A percentile compares a stretch with the other conserved stretches of the same genome.
These are phyloP conservation scores for Loxodonta africana DNA, from an alignment of 2,113 vertebrate genomes.

Conservation along the genomic window DNA sequence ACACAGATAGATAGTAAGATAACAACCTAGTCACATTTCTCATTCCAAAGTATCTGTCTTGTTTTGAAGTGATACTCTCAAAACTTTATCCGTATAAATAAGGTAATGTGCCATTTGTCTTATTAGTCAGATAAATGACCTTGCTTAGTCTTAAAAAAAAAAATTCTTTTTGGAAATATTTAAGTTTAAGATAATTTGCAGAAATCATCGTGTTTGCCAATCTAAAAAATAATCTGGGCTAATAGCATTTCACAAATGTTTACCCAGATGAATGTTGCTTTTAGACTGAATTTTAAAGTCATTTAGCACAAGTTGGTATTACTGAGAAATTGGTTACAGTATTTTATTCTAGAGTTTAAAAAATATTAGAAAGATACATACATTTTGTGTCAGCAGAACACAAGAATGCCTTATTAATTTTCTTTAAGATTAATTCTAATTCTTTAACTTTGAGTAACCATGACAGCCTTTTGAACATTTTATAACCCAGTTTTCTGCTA, in stretches of 20 bases:
- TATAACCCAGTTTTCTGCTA: constrained; percentile 56
- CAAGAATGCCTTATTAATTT: constrained; percentile 42
- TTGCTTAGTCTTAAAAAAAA: background rate
- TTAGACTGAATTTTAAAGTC: constrained; percentile 48
- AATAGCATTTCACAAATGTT: constrained; percentile 3
- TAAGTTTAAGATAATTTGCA: constrained; percentile 19
- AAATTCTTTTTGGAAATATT: constrained; percentile 18
- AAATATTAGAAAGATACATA: background rate
- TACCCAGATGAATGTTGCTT: background rate
- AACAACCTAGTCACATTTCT: constrained; percentile 6
- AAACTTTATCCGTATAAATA: background rate
- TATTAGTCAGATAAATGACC: constrained; percentile 20
- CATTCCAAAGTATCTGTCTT: background rate
- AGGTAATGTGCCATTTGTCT: background rate
- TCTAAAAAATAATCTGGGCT: background rate
- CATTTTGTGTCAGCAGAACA: constrained; percentile 51
- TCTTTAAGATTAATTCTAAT: constrained; percentile 69
- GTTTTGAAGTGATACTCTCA: background rate
- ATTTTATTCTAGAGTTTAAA: constrained; percentile 40
- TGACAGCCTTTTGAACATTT: constrained; percentile 27
- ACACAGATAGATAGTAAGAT: background rate
- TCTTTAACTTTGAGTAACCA: constrained; percentile 65
- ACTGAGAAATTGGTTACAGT: constrained; percentile 56
- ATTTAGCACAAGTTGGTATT: constrained; percentile 11
- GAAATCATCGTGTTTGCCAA: constrained; percentile 1